A percentile compares a stretch with the other conserved stretches of the same genome.
Evolutionary conservation across 2,888 invertebrate genomes (phyloP).

Genomic region (Liodrosophila aerea): DNA sequence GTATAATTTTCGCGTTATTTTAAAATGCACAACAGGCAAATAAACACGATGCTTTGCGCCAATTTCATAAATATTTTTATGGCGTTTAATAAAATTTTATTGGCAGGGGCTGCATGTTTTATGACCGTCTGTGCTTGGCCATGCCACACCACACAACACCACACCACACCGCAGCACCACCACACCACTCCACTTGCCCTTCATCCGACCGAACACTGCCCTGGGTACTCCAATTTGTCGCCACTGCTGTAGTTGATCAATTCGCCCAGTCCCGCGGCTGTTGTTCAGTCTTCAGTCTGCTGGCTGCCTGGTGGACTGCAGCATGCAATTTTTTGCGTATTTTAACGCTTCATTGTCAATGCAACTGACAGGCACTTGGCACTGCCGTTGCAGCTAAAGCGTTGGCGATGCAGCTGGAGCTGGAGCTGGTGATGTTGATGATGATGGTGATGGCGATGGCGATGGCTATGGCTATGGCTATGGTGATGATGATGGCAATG

Average conservation of each 20-base stretch:
- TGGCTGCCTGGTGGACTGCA: slow-evolving; percentile 16
- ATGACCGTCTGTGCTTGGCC: slow-evolving; percentile 23
- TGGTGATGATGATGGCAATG: slow-evolving; percentile 1
- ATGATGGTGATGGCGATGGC: slow-evolving; percentile 15
- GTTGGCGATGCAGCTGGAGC: slow-evolving; percentile 1
- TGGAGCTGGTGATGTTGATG: slow-evolving; percentile 15
- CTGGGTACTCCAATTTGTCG: slow-evolving; percentile 67
- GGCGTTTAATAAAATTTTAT: slow-evolving; percentile 76
- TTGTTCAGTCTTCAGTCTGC: not conserved
- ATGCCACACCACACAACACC: too few species aligned
- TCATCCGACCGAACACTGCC: not conserved
- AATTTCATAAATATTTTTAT: slow-evolving; percentile 75
- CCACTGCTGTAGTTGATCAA: slow-evolving; percentile 62
- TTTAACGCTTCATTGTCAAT: slow-evolving; percentile 64
- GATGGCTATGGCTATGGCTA: slow-evolving; percentile 9
- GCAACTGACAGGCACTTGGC: slow-evolving; percentile 64
- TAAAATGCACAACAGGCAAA: slow-evolving; percentile 62
- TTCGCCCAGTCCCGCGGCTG: slow-evolving; percentile 13
- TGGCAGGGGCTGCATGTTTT: slow-evolving; percentile 56
- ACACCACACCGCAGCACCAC: not conserved
- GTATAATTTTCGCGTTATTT: slow-evolving; percentile 68
- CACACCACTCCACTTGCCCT: not conserved
- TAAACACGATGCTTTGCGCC: slow-evolving; percentile 66
- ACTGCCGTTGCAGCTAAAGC: slow-evolving; percentile 24
- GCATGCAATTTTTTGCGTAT: slow-evolving; percentile 58